phyloP scores from a whole-genome alignment of 2,888 invertebrate genomes.

The Ectemnius cavifrons region DNA sequence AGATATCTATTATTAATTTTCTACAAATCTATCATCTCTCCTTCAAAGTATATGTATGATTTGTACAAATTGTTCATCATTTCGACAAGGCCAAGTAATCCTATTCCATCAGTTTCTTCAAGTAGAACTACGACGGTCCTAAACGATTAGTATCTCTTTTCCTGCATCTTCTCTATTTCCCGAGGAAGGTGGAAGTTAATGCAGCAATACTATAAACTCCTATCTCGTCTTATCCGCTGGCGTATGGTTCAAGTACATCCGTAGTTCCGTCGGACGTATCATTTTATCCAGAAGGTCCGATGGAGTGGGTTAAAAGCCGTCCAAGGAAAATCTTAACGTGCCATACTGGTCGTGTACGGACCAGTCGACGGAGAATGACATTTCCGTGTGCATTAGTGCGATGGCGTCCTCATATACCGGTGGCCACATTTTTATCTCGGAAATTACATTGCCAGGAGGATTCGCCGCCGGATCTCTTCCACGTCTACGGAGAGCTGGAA shows the following conservation, averaged over 20 bases:
- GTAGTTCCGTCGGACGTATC: constrained; percentile 55
- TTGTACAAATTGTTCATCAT: too few species aligned
- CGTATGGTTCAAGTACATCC: constrained; percentile 44
- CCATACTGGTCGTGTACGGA: constrained; percentile 21
- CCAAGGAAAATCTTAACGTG: constrained; percentile 58
- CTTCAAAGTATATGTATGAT: not conserved
- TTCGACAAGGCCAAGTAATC: too few species aligned
- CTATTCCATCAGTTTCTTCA: too few species aligned
- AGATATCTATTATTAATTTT: not conserved
- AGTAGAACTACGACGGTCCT: constrained; percentile 33
- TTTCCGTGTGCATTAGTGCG: constrained; percentile 50
- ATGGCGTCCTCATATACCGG: constrained; percentile 28
- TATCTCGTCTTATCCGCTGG: constrained; percentile 59
- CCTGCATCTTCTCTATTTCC: constrained; percentile 29
- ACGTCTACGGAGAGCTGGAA: not conserved
- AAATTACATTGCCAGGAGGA: constrained; percentile 1
- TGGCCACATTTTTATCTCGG: constrained; percentile 23
- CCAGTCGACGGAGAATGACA: constrained; percentile 48
- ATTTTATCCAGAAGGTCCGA: constrained; percentile 49
- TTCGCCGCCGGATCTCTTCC: constrained; percentile 5
- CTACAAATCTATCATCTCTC: constrained; percentile 11
- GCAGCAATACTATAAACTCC: constrained; percentile 45
- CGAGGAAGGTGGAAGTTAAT: constrained; percentile 46
- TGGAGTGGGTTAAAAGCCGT: constrained; percentile 35
- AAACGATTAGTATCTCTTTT: constrained; percentile 47